These are phyloP conservation scores for Sorex fumeus DNA, from an alignment of 2,113 vertebrate genomes.

Conservation along the genomic window DNA sequence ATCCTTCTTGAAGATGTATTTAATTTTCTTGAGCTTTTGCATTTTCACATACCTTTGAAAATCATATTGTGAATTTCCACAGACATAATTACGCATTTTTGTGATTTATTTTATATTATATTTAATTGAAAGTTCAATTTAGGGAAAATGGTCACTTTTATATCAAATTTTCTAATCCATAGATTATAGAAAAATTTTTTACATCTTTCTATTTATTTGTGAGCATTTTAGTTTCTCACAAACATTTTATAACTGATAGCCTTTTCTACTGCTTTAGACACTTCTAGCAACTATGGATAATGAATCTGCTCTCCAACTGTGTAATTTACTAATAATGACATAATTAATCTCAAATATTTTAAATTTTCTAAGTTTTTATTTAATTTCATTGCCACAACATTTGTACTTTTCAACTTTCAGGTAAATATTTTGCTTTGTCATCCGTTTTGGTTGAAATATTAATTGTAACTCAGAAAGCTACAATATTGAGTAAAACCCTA, in stretches of 20 bases:
- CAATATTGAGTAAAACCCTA: not conserved
- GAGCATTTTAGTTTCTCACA: conserved; percentile 6
- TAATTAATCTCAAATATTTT: conserved; percentile 2
- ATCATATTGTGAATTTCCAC: not conserved
- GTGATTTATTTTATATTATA: not conserved
- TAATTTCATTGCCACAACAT: not conserved
- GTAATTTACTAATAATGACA: not conserved
- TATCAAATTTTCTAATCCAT: not conserved
- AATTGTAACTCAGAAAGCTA: not conserved
- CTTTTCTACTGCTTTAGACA: not conserved
- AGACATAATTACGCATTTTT: not conserved
- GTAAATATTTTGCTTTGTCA: not conserved
- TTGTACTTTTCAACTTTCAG: not conserved
- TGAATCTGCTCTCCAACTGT: not conserved
- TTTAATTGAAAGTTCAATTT: conserved; percentile 1
- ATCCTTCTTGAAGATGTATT: not conserved
- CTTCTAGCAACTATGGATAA: not conserved
- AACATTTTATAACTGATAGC: not conserved
- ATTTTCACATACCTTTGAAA: not conserved
- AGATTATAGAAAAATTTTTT: not conserved
- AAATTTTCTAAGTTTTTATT: not conserved
- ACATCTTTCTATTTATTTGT: conserved; percentile 20
- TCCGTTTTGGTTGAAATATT: not conserved
- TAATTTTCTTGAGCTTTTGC: not conserved
- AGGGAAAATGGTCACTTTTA: not conserved